phyloP scores from a whole-genome alignment of 2,888 invertebrate genomes.

The Pachliopta kotzebuea region DNA sequence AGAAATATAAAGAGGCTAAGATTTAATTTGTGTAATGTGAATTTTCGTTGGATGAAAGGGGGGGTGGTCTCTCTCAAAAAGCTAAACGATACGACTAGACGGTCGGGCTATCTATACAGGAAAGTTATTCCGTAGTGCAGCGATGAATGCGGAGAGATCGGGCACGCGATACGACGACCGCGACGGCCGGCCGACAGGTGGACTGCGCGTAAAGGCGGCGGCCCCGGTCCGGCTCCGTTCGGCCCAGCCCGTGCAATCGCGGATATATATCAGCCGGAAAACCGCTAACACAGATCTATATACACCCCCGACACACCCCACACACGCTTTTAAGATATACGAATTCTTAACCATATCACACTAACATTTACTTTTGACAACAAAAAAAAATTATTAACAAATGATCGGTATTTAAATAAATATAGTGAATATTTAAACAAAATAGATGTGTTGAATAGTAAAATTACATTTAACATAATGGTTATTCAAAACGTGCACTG shows the following conservation, averaged over 20 bases:
- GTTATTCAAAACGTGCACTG: neutral
- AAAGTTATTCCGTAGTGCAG: conserved; percentile 60
- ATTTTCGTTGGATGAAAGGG: conserved; percentile 57
- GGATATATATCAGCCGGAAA: conserved; percentile 45
- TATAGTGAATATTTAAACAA: neutral
- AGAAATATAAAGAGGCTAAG: conserved; percentile 53
- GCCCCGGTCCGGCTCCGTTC: no score
- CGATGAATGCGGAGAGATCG: conserved; percentile 74
- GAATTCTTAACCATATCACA: neutral
- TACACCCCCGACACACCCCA: conserved; percentile 2
- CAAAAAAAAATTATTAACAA: neutral
- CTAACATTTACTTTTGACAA: neutral
- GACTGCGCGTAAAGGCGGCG: conserved; percentile 44
- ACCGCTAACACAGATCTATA: conserved; percentile 6
- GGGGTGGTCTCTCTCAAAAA: conserved; percentile 50
- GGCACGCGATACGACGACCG: conserved; percentile 58
- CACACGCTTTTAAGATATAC: neutral
- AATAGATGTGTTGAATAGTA: neutral
- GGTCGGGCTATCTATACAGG: conserved; percentile 59
- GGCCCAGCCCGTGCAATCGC: conserved; percentile 45
- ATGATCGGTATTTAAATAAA: neutral
- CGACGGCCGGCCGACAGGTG: conserved; percentile 42
- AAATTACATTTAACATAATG: no score
- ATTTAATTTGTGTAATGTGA: conserved; percentile 75
- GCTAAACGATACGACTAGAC: conserved; percentile 59